These are phyloP conservation scores for Apogon hyalosoma DNA, from an alignment of 2,797 vertebrate species.

Conservation along the genomic window DNA sequence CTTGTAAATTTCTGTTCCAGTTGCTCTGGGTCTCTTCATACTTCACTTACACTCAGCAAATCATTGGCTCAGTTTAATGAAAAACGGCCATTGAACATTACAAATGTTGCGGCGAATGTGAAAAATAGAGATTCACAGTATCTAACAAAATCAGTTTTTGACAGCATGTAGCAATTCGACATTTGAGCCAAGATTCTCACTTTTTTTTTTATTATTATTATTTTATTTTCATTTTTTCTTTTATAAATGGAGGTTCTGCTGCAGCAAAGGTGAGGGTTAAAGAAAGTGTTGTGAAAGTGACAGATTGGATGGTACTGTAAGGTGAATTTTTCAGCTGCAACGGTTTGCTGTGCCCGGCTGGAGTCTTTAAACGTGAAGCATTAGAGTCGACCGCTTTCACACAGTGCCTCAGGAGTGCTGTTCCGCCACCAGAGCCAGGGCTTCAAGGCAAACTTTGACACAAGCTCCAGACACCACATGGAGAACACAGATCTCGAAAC, in stretches of 20 bases:
- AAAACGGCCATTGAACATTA: conserved; percentile 12
- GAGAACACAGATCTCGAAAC: conserved; percentile 53
- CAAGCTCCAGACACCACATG: conserved; percentile 41
- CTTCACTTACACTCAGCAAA: conserved; percentile 36
- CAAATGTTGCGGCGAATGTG: neutral
- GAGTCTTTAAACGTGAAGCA: conserved; percentile 37
- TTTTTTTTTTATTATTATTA: conserved; percentile 3
- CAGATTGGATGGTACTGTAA: conserved; percentile 19
- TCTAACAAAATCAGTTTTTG: neutral
- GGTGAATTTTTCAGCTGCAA: conserved; percentile 35
- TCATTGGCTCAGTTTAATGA: conserved; percentile 15
- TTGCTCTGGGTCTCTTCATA: conserved; percentile 38
- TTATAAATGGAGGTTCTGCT: neutral
- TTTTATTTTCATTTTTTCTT: neutral
- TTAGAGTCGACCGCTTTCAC: conserved; percentile 33
- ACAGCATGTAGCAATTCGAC: neutral
- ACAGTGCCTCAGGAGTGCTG: conserved; percentile 43
- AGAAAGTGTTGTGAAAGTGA: conserved; percentile 21
- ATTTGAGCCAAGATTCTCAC: neutral
- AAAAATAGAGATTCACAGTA: neutral
- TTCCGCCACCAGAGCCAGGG: conserved; percentile 41
- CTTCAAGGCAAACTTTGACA: conserved; percentile 66
- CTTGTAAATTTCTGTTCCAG: conserved; percentile 57
- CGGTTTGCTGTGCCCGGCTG: conserved; percentile 33
- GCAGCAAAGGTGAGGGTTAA: neutral